A percentile compares a stretch with the other conserved stretches of the same genome.
phyloP scores from a whole-genome alignment of 2,888 invertebrate genomes.

The Sacculina carcini region DNA sequence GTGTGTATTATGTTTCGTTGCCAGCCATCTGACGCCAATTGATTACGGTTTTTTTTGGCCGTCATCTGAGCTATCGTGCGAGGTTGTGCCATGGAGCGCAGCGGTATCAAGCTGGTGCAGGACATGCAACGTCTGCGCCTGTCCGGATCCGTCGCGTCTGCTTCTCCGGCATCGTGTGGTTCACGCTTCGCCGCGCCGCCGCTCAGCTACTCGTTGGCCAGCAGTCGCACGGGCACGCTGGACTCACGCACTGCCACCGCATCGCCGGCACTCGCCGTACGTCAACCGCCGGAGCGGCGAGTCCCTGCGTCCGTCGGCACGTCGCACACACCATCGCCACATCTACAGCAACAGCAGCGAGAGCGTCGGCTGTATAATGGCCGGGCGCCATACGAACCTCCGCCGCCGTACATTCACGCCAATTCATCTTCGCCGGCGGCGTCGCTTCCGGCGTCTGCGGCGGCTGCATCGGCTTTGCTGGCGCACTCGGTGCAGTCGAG shows the following conservation, averaged over 20 bases:
- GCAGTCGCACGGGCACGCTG: background rate
- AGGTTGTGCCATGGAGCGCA: constrained; percentile 2
- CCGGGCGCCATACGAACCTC: background rate
- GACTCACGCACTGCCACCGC: background rate
- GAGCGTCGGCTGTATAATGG: background rate
- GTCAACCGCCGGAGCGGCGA: background rate
- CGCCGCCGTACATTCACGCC: constrained; percentile 1
- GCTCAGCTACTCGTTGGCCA: background rate
- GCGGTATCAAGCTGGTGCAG: background rate
- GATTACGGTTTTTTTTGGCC: too few relatives aligned
- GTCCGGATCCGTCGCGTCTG: background rate
- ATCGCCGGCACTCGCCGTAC: background rate
- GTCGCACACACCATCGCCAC: background rate
- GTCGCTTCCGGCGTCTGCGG: too few relatives aligned
- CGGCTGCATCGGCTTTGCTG: too few relatives aligned
- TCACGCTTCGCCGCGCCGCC: background rate
- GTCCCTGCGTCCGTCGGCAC: too few relatives aligned
- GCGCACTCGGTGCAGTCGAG: constrained; percentile 2
- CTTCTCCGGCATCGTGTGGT: background rate
- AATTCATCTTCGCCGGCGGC: background rate
- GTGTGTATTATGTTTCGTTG: too few relatives aligned
- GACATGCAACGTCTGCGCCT: background rate
- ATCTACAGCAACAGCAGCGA: background rate
- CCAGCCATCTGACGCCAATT: too few relatives aligned
- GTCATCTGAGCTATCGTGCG: too few relatives aligned